phyloP scores from a whole-genome alignment of 1,140 invertebrate genomes.

The Himalopsyche phryganea region DNA sequence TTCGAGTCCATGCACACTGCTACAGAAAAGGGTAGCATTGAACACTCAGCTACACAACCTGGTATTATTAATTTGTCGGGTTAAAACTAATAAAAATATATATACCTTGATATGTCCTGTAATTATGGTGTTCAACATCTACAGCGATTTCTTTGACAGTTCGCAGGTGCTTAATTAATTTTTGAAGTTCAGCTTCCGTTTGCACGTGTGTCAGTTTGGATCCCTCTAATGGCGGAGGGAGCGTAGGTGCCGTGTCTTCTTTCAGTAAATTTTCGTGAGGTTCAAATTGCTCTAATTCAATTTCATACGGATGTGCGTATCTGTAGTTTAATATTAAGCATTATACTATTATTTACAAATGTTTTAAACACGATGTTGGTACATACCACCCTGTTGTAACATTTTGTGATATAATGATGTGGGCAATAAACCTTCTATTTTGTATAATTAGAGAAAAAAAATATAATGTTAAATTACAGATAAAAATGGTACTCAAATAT shows the following conservation, averaged over 20 bases:
- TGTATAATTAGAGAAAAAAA: too few relatives aligned
- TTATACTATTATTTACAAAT: background rate
- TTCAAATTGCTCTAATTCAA: slow-evolving; percentile 73
- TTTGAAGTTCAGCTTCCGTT: slow-evolving; percentile 60
- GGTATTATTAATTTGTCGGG: too few relatives aligned
- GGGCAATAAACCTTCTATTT: too few relatives aligned
- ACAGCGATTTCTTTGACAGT: slow-evolving; percentile 56
- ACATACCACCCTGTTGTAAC: too few relatives aligned
- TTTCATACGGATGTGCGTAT: slow-evolving; percentile 86
- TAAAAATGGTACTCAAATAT: too few relatives aligned
- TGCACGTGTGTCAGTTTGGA: slow-evolving; percentile 69
- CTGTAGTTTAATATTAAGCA: slow-evolving; percentile 42
- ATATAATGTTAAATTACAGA: too few relatives aligned
- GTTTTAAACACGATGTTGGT: background rate
- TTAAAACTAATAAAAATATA: too few relatives aligned
- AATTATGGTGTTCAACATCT: slow-evolving; percentile 41
- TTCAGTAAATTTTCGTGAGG: slow-evolving; percentile 52
- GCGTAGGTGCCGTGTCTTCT: slow-evolving; percentile 39
- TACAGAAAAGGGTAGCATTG: too few relatives aligned
- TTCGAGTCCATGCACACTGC: too few relatives aligned
- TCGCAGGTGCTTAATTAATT: slow-evolving; percentile 64
- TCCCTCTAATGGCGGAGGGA: slow-evolving; percentile 55
- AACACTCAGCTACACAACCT: too few relatives aligned
- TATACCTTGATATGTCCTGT: slow-evolving; percentile 46
- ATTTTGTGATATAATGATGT: too few relatives aligned